Evolutionary conservation across 2,888 invertebrate genomes (phyloP), one percentile per base, ranked within the genome.

Genomic region (Sisyra terminalis): DNA sequence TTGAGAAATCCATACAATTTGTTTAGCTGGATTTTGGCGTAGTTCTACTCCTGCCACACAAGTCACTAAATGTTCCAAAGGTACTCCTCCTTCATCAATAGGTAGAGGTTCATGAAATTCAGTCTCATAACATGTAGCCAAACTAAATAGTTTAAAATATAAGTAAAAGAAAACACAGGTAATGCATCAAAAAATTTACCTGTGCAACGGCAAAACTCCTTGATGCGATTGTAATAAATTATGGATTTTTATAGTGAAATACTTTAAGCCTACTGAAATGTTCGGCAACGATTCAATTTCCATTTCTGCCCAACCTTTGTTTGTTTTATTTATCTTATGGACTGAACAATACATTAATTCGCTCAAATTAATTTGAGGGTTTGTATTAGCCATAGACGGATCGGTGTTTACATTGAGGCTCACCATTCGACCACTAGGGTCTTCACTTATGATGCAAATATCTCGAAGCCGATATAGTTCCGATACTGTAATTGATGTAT

Each of bases 31-130:
- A 39, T 66, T 64, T 14, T 59, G 55, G 37, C 64, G 60, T 18
- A 78, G 61, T 50, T 71, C 69, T 30, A 93, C 71, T 29, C 81
- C 81, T 8, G 78, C 73, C 8, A 90, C 73, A 58, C 87, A 88
- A 40, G 88, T 80, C 17, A 96, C 73, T 43, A 96, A 65, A 63
- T 94, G 84, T 58, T 96, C 96, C 44, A 96, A 61, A 1, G 89
- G 81, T 11, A 92, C 90, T 3, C 90, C 89, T 45, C 63, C 70
- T 3, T 73, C 73, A 52, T 75, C 73, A n/a, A 77, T 60, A 10
- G 67, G 61, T 37, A 80, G 57, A 18, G 67, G 56, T 44, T 70
- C 65, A 9, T 74, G 71, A 57, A 81, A 85, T 55, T 77, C 77
- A 9, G 78, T 72, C 54, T 78, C 75, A 59, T 87, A 89, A 60